phyloP scores from a whole-genome alignment of 1,140 invertebrate species.

The Panagrolaimus sp. region DNA sequence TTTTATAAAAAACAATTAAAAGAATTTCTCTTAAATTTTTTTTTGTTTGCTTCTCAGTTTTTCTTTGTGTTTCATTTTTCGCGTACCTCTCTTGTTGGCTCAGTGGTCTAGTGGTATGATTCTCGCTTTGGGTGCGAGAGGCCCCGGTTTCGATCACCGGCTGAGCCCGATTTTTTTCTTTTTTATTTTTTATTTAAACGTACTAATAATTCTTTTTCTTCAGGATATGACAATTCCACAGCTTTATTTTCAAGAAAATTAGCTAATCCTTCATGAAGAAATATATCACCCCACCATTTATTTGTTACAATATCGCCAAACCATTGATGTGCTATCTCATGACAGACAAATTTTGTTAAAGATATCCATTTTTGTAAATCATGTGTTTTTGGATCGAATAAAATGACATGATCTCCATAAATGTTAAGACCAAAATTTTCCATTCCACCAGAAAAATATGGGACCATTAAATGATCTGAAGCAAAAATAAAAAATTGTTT shows the following conservation, averaged over 20 bases:
- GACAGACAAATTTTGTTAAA: background rate
- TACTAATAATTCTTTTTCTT: no score
- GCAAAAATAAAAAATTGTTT: no score
- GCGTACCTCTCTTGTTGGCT: no score
- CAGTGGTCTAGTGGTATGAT: no score
- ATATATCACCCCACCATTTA: conserved; percentile 6
- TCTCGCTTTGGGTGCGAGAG: no score
- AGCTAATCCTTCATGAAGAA: conserved; percentile 5
- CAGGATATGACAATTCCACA: background rate
- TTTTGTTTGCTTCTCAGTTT: no score
- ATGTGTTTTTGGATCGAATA: background rate
- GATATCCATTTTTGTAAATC: background rate
- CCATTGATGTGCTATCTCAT: conserved; percentile 6
- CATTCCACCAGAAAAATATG: background rate
- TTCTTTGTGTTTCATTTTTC: no score
- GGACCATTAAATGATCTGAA: conserved; percentile 2
- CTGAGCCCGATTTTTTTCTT: no score
- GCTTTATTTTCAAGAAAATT: background rate
- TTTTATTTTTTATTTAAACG: no score
- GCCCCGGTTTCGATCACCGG: no score
- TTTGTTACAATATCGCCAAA: conserved; percentile 10
- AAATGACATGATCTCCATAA: background rate
- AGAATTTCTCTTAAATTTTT: no score
- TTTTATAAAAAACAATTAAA: no score
- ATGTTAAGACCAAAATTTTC: conserved; percentile 5